Evolutionary conservation across 2,888 invertebrate genomes (phyloP).

Genomic region (Protophormia terraenovae): DNA sequence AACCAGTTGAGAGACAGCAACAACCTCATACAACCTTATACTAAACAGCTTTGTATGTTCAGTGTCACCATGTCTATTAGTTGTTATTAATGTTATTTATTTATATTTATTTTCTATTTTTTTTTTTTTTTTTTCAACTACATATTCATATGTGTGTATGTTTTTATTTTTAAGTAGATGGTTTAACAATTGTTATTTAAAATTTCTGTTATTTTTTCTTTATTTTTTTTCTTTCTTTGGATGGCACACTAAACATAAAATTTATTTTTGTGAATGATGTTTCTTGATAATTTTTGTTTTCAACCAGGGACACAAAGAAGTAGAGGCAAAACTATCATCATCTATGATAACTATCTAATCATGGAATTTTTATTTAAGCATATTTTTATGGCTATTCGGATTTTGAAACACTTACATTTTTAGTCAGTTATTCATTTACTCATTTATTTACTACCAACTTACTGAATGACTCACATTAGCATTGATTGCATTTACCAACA

Average conservation of each 20-base stretch:
- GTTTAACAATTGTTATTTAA: constrained; percentile 28
- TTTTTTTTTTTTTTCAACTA: constrained; percentile 15
- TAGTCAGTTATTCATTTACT: constrained; percentile 26
- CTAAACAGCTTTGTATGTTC: constrained; percentile 71
- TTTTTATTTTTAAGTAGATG: constrained; percentile 33
- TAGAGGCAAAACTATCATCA: neutral
- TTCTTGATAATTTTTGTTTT: constrained; percentile 21
- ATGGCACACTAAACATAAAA: constrained; percentile 26
- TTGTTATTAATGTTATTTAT: constrained; percentile 70
- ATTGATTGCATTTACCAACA: constrained; percentile 36
- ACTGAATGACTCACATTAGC: constrained; percentile 39
- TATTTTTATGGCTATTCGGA: constrained; percentile 2
- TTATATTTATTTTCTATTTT: constrained; percentile 68
- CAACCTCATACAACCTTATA: constrained; percentile 66
- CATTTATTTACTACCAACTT: neutral
- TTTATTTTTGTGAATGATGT: neutral
- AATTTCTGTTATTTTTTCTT: neutral
- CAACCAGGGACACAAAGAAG: constrained; percentile 29
- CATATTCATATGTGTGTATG: no score
- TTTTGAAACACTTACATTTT: constrained; percentile 15
- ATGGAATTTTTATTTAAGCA: constrained; percentile 27
- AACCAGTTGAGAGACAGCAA: constrained; percentile 69
- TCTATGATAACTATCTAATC: constrained; percentile 35
- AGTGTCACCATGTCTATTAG: constrained; percentile 79
- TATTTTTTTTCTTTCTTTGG: neutral